Evolutionary conservation across 1,140 invertebrate species (phyloP).

Genomic region (Arion vulgaris): DNA sequence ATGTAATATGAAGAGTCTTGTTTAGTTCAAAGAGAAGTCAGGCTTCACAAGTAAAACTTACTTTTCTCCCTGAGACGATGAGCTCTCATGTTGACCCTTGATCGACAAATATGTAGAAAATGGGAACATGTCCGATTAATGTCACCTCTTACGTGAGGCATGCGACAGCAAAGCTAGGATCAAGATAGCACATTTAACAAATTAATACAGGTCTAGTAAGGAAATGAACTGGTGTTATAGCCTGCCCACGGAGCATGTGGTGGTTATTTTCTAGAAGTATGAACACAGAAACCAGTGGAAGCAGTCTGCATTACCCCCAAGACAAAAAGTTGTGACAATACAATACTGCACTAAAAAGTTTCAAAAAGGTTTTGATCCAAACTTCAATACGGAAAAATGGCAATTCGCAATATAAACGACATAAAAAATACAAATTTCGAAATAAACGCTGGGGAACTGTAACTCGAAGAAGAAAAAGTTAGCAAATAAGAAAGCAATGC

Average conservation of each 20-base stretch:
- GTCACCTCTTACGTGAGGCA: conserved; percentile 16
- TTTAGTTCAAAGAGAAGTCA: neutral
- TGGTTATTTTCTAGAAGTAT: neutral
- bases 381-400: too few relatives aligned
- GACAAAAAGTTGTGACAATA: too few relatives aligned
- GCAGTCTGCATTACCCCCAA: neutral
- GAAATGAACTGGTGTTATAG: neutral
- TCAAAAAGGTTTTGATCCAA: too few relatives aligned
- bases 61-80: conserved; percentile 18
- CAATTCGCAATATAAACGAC: too few relatives aligned
- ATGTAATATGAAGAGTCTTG: neutral
- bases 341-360: too few relatives aligned
- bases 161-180: conserved; percentile 22
- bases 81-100: conserved; percentile 29
- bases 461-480: neutral
- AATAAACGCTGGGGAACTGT: neutral
- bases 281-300: neutral
- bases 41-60: conserved; percentile 1
- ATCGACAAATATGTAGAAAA: conserved; percentile 27
- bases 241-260: neutral
- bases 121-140: neutral
- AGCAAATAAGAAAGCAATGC: neutral
- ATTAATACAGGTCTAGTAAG: neutral
- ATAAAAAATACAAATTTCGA: too few relatives aligned
- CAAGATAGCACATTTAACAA: neutral